Percentiles rank a stretch among this genome's conserved stretches.
Conservation (phyloP, 1,140 invertebrate genomes). For the Drosophila paulistorum region DNA sequence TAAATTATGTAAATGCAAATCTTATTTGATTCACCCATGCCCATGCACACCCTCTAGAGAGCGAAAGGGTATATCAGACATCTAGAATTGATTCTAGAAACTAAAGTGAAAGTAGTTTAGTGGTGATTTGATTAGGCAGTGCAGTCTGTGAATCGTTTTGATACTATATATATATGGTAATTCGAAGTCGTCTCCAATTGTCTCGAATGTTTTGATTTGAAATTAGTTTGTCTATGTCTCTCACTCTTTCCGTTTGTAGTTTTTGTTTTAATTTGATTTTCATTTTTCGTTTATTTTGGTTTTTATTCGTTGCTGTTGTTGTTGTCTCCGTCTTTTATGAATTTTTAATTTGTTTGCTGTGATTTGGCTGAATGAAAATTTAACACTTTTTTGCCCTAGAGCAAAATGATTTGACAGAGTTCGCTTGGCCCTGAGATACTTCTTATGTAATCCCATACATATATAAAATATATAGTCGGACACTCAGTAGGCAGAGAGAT, state of each 20-base stretch:
- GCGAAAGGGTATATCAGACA: not conserved
- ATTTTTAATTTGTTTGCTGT: conserved; percentile 70
- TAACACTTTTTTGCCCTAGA: conserved; percentile 46
- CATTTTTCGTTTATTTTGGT: conserved; percentile 35
- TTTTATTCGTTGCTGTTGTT: conserved; percentile 5
- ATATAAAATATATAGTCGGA: not conserved
- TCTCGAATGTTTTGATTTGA: not conserved
- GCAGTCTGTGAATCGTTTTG: too few species aligned
- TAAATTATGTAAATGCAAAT: conserved; percentile 76
- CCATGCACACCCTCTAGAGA: not conserved
- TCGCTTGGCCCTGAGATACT: conserved; percentile 6
- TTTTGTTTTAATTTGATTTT: conserved; percentile 50
- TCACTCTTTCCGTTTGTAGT: conserved; percentile 19
- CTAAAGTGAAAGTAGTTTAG: not conserved
- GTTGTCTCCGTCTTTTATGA: conserved; percentile 56
- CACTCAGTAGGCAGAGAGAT: not conserved
- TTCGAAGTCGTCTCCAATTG: not conserved
- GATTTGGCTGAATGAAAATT: conserved; percentile 50
- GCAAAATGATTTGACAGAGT: conserved; percentile 29
- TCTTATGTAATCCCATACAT: not conserved
- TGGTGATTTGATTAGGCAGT: too few species aligned
- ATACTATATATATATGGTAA: not conserved
- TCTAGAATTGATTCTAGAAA: too few species aligned
- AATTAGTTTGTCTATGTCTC: conserved; percentile 31
- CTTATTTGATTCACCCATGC: conserved; percentile 17